These are phyloP conservation scores for Chymomyza costata DNA, from an alignment of 1,140 invertebrate genomes.

Conservation along the genomic window DNA sequence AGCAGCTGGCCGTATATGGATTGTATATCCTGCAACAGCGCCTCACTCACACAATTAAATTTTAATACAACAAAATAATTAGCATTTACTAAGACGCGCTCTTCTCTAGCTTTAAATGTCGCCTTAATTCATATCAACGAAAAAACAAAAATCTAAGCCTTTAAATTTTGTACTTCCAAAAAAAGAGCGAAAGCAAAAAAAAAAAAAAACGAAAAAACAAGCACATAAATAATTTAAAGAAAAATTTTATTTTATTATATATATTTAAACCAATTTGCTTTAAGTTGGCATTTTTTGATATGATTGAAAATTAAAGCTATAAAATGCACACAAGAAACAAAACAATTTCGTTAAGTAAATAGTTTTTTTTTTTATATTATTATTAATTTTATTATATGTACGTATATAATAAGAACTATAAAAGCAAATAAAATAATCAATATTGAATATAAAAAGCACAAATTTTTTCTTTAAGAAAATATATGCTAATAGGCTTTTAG, in stretches of 20 bases:
- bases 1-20: too few species aligned
- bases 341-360: slow-evolving; percentile 23
- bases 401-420: slow-evolving; percentile 60
- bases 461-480: too few species aligned
- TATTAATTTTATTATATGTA: slow-evolving; percentile 44
- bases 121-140: too few species aligned
- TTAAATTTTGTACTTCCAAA: slow-evolving; percentile 31
- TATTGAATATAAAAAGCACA: slow-evolving; percentile 45
- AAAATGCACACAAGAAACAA: slow-evolving; percentile 17
- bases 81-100: too few species aligned
- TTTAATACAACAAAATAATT: too few species aligned
- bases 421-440: slow-evolving; percentile 60
- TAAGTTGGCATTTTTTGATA: too few species aligned
- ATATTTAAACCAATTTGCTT: too few species aligned
- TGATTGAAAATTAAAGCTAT: slow-evolving; percentile 5
- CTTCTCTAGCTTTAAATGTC: too few species aligned
- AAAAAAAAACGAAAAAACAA: background rate
- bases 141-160: too few species aligned
- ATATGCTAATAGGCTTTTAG: too few species aligned
- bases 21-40: too few species aligned
- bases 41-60: too few species aligned
- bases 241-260: slow-evolving; percentile 7
- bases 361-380: slow-evolving; percentile 57
- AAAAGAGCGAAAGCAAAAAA: slow-evolving; percentile 1
- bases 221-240: slow-evolving; percentile 1